A percentile compares a stretch with the other conserved stretches of the same genome.
Evolutionary conservation across 2,888 invertebrate genomes (phyloP).

Genomic region (Zele albiditarsus): DNA sequence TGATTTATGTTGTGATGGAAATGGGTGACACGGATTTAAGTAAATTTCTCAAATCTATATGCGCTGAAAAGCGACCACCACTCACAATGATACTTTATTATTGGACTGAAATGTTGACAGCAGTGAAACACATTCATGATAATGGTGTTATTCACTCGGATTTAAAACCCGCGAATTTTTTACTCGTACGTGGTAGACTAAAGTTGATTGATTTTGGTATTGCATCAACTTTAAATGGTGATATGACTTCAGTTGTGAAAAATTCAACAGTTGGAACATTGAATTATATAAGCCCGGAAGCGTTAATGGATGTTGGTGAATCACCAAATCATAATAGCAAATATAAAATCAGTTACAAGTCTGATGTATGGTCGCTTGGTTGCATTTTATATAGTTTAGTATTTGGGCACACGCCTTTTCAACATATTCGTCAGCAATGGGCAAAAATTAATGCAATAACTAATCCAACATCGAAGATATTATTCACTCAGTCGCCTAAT

Average conservation of each 20-base stretch:
- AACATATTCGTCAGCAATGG: conserved; percentile 82
- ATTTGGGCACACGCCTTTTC: conserved; percentile 93
- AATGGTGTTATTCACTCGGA: conserved; percentile 98
- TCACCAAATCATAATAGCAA: conserved; percentile 68
- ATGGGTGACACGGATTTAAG: conserved; percentile 93
- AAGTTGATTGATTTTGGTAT: conserved; percentile 99
- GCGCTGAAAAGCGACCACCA: conserved; percentile 75
- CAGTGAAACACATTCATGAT: conserved; percentile 92
- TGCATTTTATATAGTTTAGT: conserved; percentile 96
- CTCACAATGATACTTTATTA: conserved; percentile 88
- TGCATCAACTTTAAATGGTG: conserved; percentile 88
- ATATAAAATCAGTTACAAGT: conserved; percentile 77
- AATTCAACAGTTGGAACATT: conserved; percentile 90
- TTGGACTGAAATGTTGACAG: conserved; percentile 95
- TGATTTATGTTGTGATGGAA: conserved; percentile 91
- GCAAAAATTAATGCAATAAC: conserved; percentile 86
- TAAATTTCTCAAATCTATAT: conserved; percentile 79
- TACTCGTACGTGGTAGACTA: conserved; percentile 87
- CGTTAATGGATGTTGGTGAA: conserved; percentile 79
- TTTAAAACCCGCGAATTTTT: conserved; percentile 96
- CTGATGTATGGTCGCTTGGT: conserved; percentile 98
- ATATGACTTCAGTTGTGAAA: conserved; percentile 92
- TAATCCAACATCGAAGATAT: conserved; percentile 82
- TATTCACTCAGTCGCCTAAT: conserved; percentile 77
- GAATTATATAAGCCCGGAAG: conserved; percentile 98